Evolutionary conservation across 2,113 vertebrate genomes (phyloP).

Genomic region (Pseudopodoces humilis): DNA sequence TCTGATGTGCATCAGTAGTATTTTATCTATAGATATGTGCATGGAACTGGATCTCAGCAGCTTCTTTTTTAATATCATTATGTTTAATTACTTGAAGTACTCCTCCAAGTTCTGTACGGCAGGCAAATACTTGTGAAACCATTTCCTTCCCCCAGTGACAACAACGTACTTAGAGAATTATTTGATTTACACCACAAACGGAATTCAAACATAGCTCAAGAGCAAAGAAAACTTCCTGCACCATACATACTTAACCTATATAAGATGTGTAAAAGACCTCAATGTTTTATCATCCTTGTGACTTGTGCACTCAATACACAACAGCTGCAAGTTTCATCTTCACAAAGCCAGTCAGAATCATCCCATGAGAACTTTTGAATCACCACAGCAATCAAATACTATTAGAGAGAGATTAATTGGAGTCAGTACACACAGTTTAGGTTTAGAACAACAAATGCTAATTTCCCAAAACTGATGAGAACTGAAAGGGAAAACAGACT

Average conservation of each 20-base stretch:
- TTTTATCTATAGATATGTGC: background rate
- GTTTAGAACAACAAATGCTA: background rate
- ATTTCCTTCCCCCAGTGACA: constrained; percentile 44
- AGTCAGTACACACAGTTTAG: background rate
- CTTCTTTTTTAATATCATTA: background rate
- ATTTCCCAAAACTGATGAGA: background rate
- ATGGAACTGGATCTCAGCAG: background rate
- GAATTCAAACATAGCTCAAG: constrained; percentile 7
- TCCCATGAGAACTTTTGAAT: background rate
- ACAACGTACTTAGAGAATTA: background rate
- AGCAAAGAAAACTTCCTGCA: constrained; percentile 24
- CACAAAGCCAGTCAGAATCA: background rate
- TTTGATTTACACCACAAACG: constrained; percentile 41
- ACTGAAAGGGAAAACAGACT: background rate
- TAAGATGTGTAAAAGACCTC: background rate
- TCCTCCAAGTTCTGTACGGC: constrained; percentile 36
- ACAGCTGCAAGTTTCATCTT: background rate
- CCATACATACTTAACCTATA: background rate
- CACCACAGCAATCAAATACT: background rate
- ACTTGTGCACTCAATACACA: background rate
- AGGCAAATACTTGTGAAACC: constrained; percentile 49
- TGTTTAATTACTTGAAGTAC: background rate
- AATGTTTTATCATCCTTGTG: background rate
- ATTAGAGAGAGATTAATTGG: background rate
- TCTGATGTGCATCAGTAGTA: background rate